These are phyloP conservation scores for Actinia equina DNA, from an alignment of 64 coral and sea anemone genomes.

Conservation along the genomic window DNA sequence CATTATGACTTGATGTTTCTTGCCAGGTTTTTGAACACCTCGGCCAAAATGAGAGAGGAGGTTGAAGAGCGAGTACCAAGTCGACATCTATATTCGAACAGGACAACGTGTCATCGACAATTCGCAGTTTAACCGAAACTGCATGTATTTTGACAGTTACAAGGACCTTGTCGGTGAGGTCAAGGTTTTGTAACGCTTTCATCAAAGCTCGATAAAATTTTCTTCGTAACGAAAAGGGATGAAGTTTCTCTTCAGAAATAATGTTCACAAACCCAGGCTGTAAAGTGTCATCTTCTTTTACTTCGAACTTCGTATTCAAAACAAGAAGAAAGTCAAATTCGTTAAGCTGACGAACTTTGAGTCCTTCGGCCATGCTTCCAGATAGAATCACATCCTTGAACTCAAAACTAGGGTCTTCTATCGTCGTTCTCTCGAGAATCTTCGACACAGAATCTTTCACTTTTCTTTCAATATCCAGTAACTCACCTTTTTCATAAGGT, in stretches of 20 bases:
- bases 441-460: neutral
- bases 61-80: conserved; percentile 4
- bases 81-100: neutral
- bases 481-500: neutral
- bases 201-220: neutral
- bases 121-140: neutral
- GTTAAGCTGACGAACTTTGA: neutral
- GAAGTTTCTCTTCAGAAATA: neutral
- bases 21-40: neutral
- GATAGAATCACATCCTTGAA: conserved; percentile 1
- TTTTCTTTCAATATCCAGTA: neutral
- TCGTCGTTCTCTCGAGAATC: neutral
- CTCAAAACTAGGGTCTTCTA: neutral
- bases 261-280: conserved; percentile 5
- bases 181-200: neutral
- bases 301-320: neutral
- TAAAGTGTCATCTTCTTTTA: neutral
- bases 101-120: neutral
- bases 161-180: neutral
- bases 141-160: neutral
- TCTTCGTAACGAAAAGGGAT: conserved; percentile 2
- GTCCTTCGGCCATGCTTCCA: conserved; percentile 12
- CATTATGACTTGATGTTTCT: neutral
- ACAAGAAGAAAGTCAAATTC: conserved; percentile 19
- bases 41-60: neutral